Evolutionary conservation across 2,113 vertebrate genomes (phyloP).

Genomic region (Labrus mixtus): DNA sequence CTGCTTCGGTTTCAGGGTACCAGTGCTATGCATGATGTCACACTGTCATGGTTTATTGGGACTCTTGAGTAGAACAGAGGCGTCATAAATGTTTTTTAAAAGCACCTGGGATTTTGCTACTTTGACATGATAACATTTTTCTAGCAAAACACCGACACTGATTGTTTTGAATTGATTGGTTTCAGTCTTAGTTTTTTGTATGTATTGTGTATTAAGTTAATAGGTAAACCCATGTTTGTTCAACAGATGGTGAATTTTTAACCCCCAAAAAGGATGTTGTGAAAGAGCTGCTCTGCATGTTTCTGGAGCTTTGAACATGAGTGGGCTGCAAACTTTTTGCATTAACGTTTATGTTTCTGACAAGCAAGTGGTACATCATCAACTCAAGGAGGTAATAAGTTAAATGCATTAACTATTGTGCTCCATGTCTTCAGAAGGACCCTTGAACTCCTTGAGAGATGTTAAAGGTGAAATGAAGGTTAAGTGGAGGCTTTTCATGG

Average conservation of each 20-base stretch:
- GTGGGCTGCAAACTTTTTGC: too few relatives aligned
- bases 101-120: too few relatives aligned
- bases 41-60: not conserved
- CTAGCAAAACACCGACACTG: too few relatives aligned
- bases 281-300: not conserved
- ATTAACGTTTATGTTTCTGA: conserved; percentile 38
- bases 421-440: not conserved
- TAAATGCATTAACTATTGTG: conserved; percentile 12
- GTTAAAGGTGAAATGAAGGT: conserved; percentile 1
- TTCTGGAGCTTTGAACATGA: not conserved
- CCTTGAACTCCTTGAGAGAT: not conserved
- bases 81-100: not conserved
- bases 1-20: not conserved
- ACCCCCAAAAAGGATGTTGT: not conserved
- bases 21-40: not conserved
- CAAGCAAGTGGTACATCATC: conserved; percentile 9
- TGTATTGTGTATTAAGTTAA: conserved; percentile 6
- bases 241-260: conserved; percentile 17
- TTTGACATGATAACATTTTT: too few relatives aligned
- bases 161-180: too few relatives aligned
- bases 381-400: conserved; percentile 55
- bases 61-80: not conserved
- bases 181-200: not conserved
- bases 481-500: conserved; percentile 13
- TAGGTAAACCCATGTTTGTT: not conserved